These are phyloP conservation scores for Calycopis cecrops DNA, from an alignment of 1,140 invertebrate species.

Conservation along the genomic window DNA sequence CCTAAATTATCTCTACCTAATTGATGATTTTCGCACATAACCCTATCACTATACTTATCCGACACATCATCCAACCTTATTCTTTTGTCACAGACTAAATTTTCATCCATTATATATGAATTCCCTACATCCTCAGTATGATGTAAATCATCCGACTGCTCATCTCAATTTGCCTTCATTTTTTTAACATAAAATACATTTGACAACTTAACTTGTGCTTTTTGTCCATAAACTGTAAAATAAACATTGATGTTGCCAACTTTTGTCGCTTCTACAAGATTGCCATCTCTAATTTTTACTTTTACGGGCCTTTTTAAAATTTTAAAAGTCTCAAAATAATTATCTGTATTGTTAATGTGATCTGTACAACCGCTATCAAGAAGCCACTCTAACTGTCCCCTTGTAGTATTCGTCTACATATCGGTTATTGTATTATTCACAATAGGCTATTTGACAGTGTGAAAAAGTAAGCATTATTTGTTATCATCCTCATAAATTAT, in stretches of 20 bases:
- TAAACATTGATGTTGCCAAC: slow-evolving; percentile 18
- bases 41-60: no score
- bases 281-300: slow-evolving; percentile 23
- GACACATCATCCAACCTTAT: no score
- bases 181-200: slow-evolving; percentile 28
- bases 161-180: slow-evolving; percentile 21
- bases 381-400: slow-evolving; percentile 37
- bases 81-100: no score
- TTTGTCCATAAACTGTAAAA: slow-evolving; percentile 20
- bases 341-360: slow-evolving; percentile 21
- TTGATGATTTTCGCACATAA: not conserved
- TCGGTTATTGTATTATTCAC: slow-evolving; percentile 10
- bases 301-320: slow-evolving; percentile 15
- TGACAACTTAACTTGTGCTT: slow-evolving; percentile 16
- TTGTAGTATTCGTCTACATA: slow-evolving; percentile 16
- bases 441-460: no score
- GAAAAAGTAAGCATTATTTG: no score
- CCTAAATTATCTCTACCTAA: not conserved
- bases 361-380: slow-evolving; percentile 47
- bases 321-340: slow-evolving; percentile 2
- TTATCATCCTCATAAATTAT: no score
- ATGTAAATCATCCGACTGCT: not conserved
- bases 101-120: no score
- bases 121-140: not conserved
- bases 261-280: slow-evolving; percentile 17